Evolutionary conservation across 1,140 invertebrate genomes (phyloP), one percentile per base, ranked within the genome.

Genomic region (Calosoma granatense): DNA sequence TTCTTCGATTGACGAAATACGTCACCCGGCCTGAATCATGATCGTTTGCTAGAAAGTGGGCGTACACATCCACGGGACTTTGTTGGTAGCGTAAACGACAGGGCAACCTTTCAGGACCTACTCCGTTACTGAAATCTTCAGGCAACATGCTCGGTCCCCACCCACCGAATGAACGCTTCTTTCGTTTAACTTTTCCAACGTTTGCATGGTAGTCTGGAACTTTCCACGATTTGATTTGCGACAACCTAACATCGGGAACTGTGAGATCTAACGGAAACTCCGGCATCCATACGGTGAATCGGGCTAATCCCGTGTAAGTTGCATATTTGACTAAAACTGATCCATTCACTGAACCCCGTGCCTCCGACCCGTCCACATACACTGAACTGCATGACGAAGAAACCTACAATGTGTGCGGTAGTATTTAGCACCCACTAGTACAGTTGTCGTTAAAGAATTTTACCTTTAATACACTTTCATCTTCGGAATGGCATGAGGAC

Each of bases 201-300:
- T 17, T 69, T 41, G 73, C 68, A 63, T 81, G 77, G 56, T 85
- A 85, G 64, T 89, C 86, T n/a, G 89, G 86, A 23, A 94, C 86
- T 71, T 88, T 87, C 86, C 86, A 88, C 22, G 83, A 83, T 75
- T 94, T 93, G 58, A 98, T 86, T 72, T 95, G 92, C 47, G 90
- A 95, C 9, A 98, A 79, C 59, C 90, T 82, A 51, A 85, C 82
- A 73, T 98, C 94, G 1, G 85, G 83, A 1, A 97, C 84, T 57
- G 87, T 84, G 15, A 98, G 84, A 66, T 94, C 92, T 39, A 98
- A 74, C 0, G 92, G 91, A 64, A 95, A 86, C 70, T 96, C 92
- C 0, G 95, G 94, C 83, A 96, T 94, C 95, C 95, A 98, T 0
- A 98, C 93, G 6, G 87, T 90, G 69, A 98, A 93, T 59, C 85